Evolutionary conservation across 2,888 invertebrate genomes (phyloP), one percentile per base, ranked within the genome.

Genomic region (Petrolisthes cinctipes): DNA sequence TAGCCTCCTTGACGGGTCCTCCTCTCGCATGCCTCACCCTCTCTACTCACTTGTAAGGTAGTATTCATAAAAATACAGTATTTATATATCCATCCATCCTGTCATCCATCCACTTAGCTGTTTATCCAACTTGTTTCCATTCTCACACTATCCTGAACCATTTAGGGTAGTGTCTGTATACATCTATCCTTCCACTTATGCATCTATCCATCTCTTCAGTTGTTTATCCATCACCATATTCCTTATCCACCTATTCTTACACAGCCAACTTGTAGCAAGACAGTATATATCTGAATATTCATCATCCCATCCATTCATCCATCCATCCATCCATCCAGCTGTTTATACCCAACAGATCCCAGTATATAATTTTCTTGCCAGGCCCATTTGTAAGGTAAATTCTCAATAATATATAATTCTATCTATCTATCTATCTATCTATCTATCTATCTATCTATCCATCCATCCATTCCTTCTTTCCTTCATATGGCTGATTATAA

Each of bases 271-370:
- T 61, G 17, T 14, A 61, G 61, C 17, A 61, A 61, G 9, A 14
- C 17, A 1, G 17, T 17, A n/a, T 5, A 11, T n/a, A 71, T n/a
- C 71, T 71, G 20, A n/a, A 14, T 17, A 71, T 71, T n/a, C 20
- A 11, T 71, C 14, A 11, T 6, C n/a, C 20, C 71, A n/a, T 71
- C 71, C n/a, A 71, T 71, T 71, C 1, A n/a, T 71, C 1, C 20
- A 71, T 71, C 71, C 20, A 71, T 71, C 20, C 71, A 71, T n/a
- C 71, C 71, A 71, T 71, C 71, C 71, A 71, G 14, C 37, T 37
- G 37, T 37, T 37, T 2, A 37, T 37, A 37, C 37, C 37, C 37
- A 37, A 37, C 37, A 1, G 37, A 37, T 37, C 37, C 37, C 37
- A 37, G 37, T 37, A 0, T 37, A 1, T 2, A 37, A 37, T 37